phyloP scores from a whole-genome alignment of 2,113 vertebrate genomes.

The Hippocampus zosterae region DNA sequence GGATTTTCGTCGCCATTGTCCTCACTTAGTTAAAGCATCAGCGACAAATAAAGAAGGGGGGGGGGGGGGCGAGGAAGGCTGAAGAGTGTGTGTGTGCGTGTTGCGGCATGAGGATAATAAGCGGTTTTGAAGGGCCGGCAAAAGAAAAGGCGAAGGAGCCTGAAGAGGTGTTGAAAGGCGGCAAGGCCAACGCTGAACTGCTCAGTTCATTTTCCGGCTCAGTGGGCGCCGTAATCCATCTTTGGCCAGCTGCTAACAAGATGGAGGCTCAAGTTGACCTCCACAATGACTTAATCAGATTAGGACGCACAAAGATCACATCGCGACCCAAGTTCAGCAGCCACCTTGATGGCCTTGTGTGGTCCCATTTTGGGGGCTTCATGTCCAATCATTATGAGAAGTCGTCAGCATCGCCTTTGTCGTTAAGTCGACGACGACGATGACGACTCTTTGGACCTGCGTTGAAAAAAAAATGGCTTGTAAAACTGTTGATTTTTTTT shows the following conservation, averaged over 20 bases:
- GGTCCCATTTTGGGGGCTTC: conserved; percentile 71
- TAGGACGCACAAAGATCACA: conserved; percentile 99
- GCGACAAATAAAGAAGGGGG: conserved; percentile 55
- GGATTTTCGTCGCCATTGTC: conserved; percentile 60
- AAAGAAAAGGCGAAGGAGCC: conserved; percentile 81
- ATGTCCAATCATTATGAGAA: neutral
- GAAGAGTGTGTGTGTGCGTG: conserved; percentile 9
- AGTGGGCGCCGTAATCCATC: conserved; percentile 97
- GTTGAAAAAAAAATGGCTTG: no score
- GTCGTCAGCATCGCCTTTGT: neutral
- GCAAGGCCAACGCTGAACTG: conserved; percentile 98
- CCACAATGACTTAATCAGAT: conserved; percentile 99
- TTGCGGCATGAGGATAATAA: conserved; percentile 83
- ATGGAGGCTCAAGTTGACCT: conserved; percentile 99
- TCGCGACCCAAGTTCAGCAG: conserved; percentile 99
- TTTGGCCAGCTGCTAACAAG: conserved; percentile 99
- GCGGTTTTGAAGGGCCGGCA: conserved; percentile 77
- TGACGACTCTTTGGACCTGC: neutral
- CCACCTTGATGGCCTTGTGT: conserved; percentile 98
- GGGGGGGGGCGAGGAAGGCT: conserved; percentile 8
- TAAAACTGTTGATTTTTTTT: no score
- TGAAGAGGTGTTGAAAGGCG: conserved; percentile 92
- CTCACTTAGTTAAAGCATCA: conserved; percentile 63
- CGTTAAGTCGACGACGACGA: neutral
- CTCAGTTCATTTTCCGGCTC: conserved; percentile 99